Percentiles rank a stretch among this genome's conserved stretches.
These are phyloP conservation scores for Podocnemis expansa DNA, from an alignment of 2,113 vertebrate genomes.

Conservation along the genomic window DNA sequence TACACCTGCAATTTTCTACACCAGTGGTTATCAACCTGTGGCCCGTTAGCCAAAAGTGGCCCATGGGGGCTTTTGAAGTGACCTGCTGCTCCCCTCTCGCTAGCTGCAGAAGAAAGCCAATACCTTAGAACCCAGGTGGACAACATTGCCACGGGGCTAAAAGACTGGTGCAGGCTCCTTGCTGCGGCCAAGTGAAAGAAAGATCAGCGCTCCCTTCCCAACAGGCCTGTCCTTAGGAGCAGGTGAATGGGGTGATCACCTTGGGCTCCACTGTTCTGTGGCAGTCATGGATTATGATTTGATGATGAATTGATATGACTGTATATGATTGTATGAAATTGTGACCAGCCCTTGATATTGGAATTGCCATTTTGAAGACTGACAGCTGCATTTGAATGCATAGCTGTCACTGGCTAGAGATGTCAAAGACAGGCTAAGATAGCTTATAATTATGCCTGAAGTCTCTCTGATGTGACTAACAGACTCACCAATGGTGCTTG, in stretches of 20 bases:
- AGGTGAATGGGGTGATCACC: too few species aligned
- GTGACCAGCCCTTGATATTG: not conserved
- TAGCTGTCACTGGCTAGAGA: not conserved
- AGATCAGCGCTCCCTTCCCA: too few species aligned
- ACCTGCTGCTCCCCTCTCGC: too few species aligned
- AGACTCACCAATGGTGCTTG: not conserved
- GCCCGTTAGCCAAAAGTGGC: too few species aligned
- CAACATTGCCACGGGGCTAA: too few species aligned
- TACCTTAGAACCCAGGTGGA: too few species aligned
- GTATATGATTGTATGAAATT: not conserved
- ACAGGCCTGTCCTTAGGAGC: too few species aligned
- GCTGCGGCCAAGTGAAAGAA: too few species aligned
- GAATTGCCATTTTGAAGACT: not conserved
- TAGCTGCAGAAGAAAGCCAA: too few species aligned
- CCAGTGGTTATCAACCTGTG: rapidly evolving
- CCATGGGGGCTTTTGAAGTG: too few species aligned
- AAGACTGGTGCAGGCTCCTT: too few species aligned
- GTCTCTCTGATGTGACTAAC: not conserved
- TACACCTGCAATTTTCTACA: not conserved
- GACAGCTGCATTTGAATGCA: not conserved
- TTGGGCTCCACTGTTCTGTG: too few species aligned
- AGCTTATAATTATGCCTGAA: not conserved
- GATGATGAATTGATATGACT: not conserved
- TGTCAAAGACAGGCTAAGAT: not conserved
- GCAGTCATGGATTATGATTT: not conserved